Evolutionary conservation across 2,113 vertebrate genomes (phyloP), one percentile per base, ranked within the genome.

Genomic region (Holacanthus passer): DNA sequence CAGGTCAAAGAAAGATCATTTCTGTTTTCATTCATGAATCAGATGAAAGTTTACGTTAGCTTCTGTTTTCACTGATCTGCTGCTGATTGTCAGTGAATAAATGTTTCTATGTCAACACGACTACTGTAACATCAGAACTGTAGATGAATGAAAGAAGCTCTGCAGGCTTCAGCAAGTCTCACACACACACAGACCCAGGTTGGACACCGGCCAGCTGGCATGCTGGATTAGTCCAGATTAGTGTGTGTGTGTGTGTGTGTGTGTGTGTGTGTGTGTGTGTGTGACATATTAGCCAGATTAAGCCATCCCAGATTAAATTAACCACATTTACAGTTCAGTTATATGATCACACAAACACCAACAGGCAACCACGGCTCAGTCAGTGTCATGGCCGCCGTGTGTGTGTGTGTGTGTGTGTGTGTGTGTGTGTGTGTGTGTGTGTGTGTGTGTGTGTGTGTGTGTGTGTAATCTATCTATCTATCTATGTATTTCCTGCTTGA

Each of bases 151-250:
- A 79, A 68, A 60, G 79, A 64, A 60, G 56, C 35, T 29, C 24
- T 68, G 58, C 86, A 79, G 17, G 88, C 35, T 50, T 24, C 50
- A 56, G 67, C 87, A 79, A 7, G 73, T 58, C 67, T 29, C 73
- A 72, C 68, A 66, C 73, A 73, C 62, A 41, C 12, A 66, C 13
- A 67, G 24, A 64, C 45, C 77, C 22, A 68, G 0, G 5, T 58
- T 87, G 88, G 83, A 88, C 14, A 2, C 19, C 19, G 12, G 84
- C 86, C 87, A 89, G 71, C 74, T 86, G 88, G 86, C 39, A 82
- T 76, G 81, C 79, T 29, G 53, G 89, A 91, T 93, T 90, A 93
- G 78, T 65, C 10, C 71, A 41, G 88, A 91, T 91, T 91, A 90
- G 32, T 79, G 73, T 56, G 56, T 66, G 32, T 73, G 60, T 60